Percentiles rank a stretch among this genome's conserved stretches.
Conservation (phyloP, 2,888 invertebrate genomes). For the Ochropacha duplaris region DNA sequence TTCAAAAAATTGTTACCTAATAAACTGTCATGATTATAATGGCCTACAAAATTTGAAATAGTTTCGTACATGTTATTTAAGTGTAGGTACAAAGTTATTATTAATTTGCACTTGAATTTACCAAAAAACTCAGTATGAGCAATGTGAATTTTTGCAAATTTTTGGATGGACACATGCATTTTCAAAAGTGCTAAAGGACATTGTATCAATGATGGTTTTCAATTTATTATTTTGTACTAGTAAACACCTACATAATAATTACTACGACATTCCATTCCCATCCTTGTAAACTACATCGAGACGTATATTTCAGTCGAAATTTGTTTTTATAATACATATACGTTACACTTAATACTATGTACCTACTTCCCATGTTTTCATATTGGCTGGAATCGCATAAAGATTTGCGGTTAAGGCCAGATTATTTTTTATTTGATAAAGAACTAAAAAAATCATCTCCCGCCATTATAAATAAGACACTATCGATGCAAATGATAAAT, state of each 20-base stretch:
- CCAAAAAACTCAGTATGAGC: not conserved
- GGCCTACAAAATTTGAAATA: not conserved
- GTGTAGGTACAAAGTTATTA: constrained; percentile 4
- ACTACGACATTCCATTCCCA: constrained; percentile 72
- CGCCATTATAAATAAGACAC: constrained; percentile 47
- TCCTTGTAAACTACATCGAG: constrained; percentile 77
- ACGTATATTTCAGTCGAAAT: constrained; percentile 81
- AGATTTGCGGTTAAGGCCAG: constrained; percentile 72
- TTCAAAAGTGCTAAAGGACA: constrained; percentile 8
- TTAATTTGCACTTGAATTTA: not conserved
- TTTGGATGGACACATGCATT: constrained; percentile 4
- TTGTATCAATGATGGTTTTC: constrained; percentile 18
- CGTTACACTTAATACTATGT: constrained; percentile 60
- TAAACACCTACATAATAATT: constrained; percentile 72
- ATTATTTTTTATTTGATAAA: constrained; percentile 37
- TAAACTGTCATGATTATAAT: not conserved
- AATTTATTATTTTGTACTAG: constrained; percentile 74
- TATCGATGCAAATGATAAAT: constrained; percentile 54
- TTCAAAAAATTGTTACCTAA: not conserved
- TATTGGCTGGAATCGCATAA: constrained; percentile 75
- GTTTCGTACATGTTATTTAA: not conserved
- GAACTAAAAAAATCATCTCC: constrained; percentile 28
- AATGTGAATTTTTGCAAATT: not conserved
- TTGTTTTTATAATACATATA: constrained; percentile 73
- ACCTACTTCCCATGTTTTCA: constrained; percentile 54